Conservation (phyloP, 2,797 vertebrate species). For the Corythornis leucogaster region DNA sequence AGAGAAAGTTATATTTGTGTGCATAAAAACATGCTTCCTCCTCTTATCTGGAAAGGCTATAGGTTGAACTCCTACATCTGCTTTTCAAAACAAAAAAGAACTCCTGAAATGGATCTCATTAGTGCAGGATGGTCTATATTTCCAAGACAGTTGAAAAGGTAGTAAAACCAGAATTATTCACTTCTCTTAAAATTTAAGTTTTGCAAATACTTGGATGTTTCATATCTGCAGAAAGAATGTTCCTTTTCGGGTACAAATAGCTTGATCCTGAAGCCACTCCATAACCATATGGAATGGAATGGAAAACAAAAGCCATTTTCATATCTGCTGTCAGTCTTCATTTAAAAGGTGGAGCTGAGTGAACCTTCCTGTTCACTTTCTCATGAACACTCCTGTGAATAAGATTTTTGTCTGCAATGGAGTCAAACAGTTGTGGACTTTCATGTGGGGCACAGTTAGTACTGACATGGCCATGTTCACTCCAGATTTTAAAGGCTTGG, state of each 20-base stretch:
- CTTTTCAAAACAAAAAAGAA: conserved; percentile 21
- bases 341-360: conserved; percentile 36
- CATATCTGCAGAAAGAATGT: conserved; percentile 20
- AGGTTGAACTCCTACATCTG: conserved; percentile 19
- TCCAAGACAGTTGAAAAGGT: conserved; percentile 34
- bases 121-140: neutral
- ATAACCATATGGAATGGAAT: conserved; percentile 39
- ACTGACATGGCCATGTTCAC: neutral
- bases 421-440: neutral
- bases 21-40: neutral
- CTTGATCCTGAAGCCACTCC: conserved; percentile 22
- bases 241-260: conserved; percentile 25
- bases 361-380: conserved; percentile 11
- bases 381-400: neutral
- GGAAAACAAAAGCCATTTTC: conserved; percentile 57
- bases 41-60: neutral
- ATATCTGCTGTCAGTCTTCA: conserved; percentile 34
- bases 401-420: neutral
- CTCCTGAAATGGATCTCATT: conserved; percentile 43
- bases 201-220: conserved; percentile 25
- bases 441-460: neutral
- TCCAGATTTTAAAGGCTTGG: neutral
- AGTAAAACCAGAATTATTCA: conserved; percentile 12
- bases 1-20: neutral
- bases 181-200: conserved; percentile 36